A percentile compares a stretch with the other conserved stretches of the same genome.
Evolutionary conservation across 1,140 invertebrate species (phyloP).

Genomic region (Laupala kohalensis): DNA sequence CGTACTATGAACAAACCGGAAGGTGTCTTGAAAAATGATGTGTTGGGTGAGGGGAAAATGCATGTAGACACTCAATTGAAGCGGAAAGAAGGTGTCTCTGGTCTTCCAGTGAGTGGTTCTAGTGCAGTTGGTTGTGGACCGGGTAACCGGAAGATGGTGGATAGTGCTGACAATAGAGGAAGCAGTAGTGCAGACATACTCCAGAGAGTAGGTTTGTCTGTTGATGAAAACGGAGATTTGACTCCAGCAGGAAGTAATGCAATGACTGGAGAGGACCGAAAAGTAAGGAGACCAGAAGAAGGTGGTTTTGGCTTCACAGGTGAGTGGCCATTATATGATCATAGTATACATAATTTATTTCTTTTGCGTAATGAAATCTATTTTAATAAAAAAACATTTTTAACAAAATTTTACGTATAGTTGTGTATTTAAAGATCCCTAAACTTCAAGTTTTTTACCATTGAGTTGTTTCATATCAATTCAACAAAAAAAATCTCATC

Average conservation of each 20-base stretch:
- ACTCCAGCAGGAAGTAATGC: background rate
- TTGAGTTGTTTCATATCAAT: too few relatives aligned
- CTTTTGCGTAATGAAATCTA: too few relatives aligned
- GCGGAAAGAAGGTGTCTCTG: background rate
- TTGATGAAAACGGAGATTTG: background rate
- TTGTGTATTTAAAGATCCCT: too few relatives aligned
- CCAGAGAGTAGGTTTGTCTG: background rate
- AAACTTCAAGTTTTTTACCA: too few relatives aligned
- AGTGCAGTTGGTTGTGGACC: constrained; percentile 1
- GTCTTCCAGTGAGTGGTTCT: background rate
- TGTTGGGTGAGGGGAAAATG: background rate
- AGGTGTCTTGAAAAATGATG: background rate
- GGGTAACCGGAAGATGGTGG: background rate
- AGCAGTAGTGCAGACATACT: background rate
- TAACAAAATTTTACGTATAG: too few relatives aligned
- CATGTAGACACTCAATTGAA: background rate
- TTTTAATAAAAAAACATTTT: too few relatives aligned
- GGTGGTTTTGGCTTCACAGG: constrained; percentile 14
- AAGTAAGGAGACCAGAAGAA: constrained; percentile 1
- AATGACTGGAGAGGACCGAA: constrained; percentile 3
- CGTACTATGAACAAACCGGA: background rate
- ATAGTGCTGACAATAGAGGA: constrained; percentile 1
- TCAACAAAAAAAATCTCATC: too few relatives aligned
- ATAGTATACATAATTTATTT: background rate
- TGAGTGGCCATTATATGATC: background rate